Evolutionary conservation across 2,888 invertebrate genomes (phyloP).

Genomic region (Nephrotoma flavescens): DNA sequence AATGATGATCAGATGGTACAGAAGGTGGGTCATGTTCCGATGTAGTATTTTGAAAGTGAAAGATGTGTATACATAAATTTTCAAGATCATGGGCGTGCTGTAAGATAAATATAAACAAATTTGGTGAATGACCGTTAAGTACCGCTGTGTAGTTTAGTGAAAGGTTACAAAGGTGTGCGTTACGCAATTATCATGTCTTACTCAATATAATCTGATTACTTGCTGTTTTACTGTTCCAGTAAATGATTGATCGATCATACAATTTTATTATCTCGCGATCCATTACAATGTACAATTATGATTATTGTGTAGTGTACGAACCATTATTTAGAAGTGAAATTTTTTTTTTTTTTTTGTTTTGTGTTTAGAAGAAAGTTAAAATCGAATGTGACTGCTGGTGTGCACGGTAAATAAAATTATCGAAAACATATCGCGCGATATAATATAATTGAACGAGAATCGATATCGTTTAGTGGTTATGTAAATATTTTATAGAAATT

Average conservation of each 20-base stretch:
- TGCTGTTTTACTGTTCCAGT: background rate
- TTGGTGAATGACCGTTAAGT: background rate
- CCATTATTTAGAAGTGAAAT: background rate
- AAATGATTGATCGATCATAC: background rate
- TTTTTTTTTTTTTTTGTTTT: background rate
- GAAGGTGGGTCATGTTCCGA: background rate
- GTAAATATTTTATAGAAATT: background rate
- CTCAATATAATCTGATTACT: background rate
- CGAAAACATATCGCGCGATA: background rate
- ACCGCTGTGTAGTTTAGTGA: background rate
- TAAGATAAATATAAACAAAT: background rate
- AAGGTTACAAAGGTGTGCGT: background rate
- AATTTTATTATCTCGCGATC: background rate
- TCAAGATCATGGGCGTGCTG: background rate
- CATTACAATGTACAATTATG: background rate
- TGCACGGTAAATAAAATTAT: background rate
- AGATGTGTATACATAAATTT: background rate
- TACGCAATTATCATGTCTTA: background rate
- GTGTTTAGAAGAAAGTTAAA: background rate
- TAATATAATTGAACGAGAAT: background rate
- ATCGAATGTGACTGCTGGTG: background rate
- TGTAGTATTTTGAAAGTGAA: background rate
- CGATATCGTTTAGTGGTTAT: background rate
- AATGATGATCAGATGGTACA: background rate
- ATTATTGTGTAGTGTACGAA: background rate